Evolutionary conservation across 2,888 invertebrate species (phyloP).

Genomic region (Junonia oenone): DNA sequence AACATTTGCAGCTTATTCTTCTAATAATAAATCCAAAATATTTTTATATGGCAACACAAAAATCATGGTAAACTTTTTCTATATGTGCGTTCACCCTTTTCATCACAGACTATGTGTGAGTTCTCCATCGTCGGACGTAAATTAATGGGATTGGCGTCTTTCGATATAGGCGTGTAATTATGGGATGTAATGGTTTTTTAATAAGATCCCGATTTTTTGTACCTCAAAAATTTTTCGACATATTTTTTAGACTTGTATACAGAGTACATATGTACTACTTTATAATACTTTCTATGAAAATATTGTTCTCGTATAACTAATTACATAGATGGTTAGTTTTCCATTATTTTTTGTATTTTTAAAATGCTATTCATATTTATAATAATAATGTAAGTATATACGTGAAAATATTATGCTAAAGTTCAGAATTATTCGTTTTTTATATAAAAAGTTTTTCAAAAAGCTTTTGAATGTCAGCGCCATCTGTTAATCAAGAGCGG

Average conservation of each 20-base stretch:
- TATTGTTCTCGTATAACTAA: too few relatives aligned
- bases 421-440: too few relatives aligned
- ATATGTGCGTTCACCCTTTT: conserved; percentile 48
- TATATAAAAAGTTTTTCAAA: too few relatives aligned
- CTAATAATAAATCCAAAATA: conserved; percentile 36
- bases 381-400: too few relatives aligned
- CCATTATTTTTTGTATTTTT: too few relatives aligned
- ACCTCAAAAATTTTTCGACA: conserved; percentile 25
- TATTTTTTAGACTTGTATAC: too few relatives aligned
- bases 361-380: too few relatives aligned
- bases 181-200: conserved; percentile 73
- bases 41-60: conserved; percentile 48
- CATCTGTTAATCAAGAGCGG: conserved; percentile 33
- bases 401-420: too few relatives aligned
- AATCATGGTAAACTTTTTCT: conserved; percentile 23
- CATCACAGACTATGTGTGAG: conserved; percentile 46
- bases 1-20: too few relatives aligned
- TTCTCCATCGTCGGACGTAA: conserved; percentile 50
- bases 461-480: conserved; percentile 29
- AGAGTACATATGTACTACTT: too few relatives aligned
- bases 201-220: conserved; percentile 55
- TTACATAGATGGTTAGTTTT: too few relatives aligned
- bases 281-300: too few relatives aligned
- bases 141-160: conserved; percentile 69
- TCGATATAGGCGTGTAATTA: conserved; percentile 71